Conservation (phyloP, 2,888 invertebrate genomes). For the Embidobia sp. region DNA sequence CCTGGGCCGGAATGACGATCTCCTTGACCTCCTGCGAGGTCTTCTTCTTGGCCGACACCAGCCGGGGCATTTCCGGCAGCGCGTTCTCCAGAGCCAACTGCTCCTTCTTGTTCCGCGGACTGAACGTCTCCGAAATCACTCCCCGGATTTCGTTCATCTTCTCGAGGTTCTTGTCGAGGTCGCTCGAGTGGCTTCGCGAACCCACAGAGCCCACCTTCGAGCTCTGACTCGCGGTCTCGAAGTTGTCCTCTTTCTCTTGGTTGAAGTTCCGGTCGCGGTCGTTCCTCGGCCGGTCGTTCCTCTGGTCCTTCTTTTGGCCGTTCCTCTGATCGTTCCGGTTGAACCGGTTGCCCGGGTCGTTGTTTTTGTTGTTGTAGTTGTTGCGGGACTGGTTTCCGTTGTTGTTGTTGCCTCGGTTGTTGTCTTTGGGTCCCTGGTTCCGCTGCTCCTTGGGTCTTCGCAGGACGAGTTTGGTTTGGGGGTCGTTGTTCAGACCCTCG, state of each 20-base stretch:
- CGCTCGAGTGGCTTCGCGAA: not conserved
- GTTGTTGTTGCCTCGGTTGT: not conserved
- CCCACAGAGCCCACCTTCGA: no score
- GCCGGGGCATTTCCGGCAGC: slow-evolving; percentile 17
- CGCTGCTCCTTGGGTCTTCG: slow-evolving; percentile 1
- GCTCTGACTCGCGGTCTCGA: no score
- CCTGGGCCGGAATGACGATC: slow-evolving; percentile 66
- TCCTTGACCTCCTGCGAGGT: slow-evolving; percentile 2
- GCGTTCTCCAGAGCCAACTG: not conserved
- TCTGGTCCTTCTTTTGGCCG: not conserved
- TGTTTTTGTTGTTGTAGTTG: not conserved
- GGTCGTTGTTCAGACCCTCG: slow-evolving; percentile 26
- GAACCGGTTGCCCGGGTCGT: not conserved
- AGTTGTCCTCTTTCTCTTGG: not conserved
- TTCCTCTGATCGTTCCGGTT: not conserved
- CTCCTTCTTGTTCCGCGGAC: no score
- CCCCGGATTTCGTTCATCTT: not conserved
- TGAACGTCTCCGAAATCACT: not conserved
- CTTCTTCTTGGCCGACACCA: slow-evolving; percentile 21
- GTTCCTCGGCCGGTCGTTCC: not conserved
- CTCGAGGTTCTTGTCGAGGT: not conserved
- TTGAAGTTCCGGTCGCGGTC: not conserved
- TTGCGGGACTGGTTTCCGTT: not conserved
- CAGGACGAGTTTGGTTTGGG: slow-evolving; percentile 5
- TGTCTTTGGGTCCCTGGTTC: not conserved